These are phyloP conservation scores for Cephalopholis sonnerati DNA, from an alignment of 2,113 vertebrate genomes.

Conservation along the genomic window DNA sequence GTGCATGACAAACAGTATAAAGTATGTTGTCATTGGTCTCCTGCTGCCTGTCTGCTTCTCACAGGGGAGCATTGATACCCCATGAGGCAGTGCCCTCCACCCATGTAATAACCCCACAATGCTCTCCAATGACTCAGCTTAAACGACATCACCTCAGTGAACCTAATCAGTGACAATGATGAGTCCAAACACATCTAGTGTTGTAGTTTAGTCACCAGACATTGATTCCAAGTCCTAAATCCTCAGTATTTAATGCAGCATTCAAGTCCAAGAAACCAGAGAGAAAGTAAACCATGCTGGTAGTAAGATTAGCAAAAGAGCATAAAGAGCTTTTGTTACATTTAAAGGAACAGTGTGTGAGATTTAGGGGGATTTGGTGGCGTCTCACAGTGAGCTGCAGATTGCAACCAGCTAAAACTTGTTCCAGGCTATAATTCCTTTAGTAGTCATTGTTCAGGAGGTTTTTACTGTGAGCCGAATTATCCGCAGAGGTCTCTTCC, in stretches of 20 bases:
- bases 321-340: background rate
- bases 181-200: background rate
- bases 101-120: background rate
- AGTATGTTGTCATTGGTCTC: constrained; percentile 29
- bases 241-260: constrained; percentile 6
- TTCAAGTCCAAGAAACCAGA: background rate
- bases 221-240: constrained; percentile 3
- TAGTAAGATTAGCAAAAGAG: background rate
- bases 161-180: background rate
- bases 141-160: background rate
- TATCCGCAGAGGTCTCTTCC: too few relatives aligned
- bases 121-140: constrained; percentile 1
- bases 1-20: constrained; percentile 20
- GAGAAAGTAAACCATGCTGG: background rate
- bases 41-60: constrained; percentile 13
- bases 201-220: background rate
- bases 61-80: background rate
- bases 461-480: too few relatives aligned
- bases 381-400: too few relatives aligned
- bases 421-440: too few relatives aligned
- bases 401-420: too few relatives aligned
- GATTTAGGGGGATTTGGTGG: too few relatives aligned
- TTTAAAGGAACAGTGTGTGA: background rate
- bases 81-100: constrained; percentile 25
- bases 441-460: too few relatives aligned